These are phyloP conservation scores for Digitonthophagus gazella DNA, from an alignment of 2,888 invertebrate genomes.

Conservation along the genomic window DNA sequence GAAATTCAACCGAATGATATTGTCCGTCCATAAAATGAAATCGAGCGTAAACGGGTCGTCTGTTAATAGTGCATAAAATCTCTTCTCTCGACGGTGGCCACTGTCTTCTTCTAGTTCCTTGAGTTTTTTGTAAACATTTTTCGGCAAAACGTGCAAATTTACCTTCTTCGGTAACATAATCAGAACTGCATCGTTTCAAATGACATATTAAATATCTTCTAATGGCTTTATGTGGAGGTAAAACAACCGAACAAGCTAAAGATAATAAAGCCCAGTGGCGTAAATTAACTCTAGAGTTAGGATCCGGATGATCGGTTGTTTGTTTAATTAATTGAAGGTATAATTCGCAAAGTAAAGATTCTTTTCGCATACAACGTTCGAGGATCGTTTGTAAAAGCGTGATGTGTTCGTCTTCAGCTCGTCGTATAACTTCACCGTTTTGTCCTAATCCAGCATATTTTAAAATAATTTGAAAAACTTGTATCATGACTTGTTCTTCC, in stretches of 20 bases:
- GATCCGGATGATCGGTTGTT: conserved; percentile 90
- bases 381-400: conserved; percentile 85
- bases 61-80: conserved; percentile 87
- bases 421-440: conserved; percentile 63
- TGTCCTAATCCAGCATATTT: conserved; percentile 83
- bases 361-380: conserved; percentile 88
- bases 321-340: conserved; percentile 88
- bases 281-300: conserved; percentile 80
- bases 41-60: conserved; percentile 85
- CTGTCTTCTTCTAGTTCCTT: conserved; percentile 75
- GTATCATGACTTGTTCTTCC: conserved; percentile 81
- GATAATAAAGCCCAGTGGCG: conserved; percentile 91
- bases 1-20: conserved; percentile 92
- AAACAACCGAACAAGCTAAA: conserved; percentile 75
- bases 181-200: conserved; percentile 82
- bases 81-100: conserved; percentile 92
- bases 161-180: conserved; percentile 88
- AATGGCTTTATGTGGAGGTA: conserved; percentile 83
- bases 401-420: conserved; percentile 84
- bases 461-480: conserved; percentile 85
- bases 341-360: conserved; percentile 82
- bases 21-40: conserved; percentile 93
- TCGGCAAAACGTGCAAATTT: conserved; percentile 92
- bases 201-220: conserved; percentile 86
- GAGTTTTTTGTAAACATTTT: conserved; percentile 73